Evolutionary conservation across 2,113 vertebrate species (phyloP).

Genomic region (Cervus canadensis): DNA sequence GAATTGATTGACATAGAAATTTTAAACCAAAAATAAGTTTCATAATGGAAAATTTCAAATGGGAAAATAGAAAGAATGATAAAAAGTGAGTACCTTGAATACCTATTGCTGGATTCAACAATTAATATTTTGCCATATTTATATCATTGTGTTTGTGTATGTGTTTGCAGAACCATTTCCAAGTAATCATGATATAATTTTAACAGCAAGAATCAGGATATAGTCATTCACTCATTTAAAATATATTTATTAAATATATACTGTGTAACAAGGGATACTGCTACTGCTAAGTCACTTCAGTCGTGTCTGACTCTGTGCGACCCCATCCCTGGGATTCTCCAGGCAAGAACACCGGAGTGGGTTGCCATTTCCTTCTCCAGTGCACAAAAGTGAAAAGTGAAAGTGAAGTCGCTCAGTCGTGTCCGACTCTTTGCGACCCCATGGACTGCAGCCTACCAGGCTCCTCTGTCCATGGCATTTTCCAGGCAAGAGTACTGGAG

Average conservation of each 20-base stretch:
- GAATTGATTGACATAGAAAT: neutral
- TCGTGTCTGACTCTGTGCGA: too few relatives aligned
- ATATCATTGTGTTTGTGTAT: neutral
- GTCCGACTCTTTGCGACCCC: too few relatives aligned
- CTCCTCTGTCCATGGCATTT: too few relatives aligned
- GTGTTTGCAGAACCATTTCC: neutral
- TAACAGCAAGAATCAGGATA: neutral
- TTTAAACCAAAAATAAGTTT: neutral
- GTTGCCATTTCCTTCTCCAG: too few relatives aligned
- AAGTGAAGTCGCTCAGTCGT: too few relatives aligned
- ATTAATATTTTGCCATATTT: neutral
- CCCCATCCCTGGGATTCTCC: too few relatives aligned
- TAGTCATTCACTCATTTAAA: constrained; percentile 11
- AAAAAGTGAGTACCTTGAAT: neutral
- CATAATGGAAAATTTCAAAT: neutral
- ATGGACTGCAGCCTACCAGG: too few relatives aligned
- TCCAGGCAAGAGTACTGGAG: too few relatives aligned
- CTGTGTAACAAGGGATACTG: neutral
- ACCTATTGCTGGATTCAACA: neutral
- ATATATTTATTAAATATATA: neutral
- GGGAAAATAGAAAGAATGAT: neutral
- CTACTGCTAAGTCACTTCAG: too few relatives aligned
- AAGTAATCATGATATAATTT: neutral
- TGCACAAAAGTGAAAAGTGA: too few relatives aligned
- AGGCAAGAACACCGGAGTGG: too few relatives aligned